Evolutionary conservation across 2,797 vertebrate species (phyloP).

Genomic region (Geotrypetes seraphini): DNA sequence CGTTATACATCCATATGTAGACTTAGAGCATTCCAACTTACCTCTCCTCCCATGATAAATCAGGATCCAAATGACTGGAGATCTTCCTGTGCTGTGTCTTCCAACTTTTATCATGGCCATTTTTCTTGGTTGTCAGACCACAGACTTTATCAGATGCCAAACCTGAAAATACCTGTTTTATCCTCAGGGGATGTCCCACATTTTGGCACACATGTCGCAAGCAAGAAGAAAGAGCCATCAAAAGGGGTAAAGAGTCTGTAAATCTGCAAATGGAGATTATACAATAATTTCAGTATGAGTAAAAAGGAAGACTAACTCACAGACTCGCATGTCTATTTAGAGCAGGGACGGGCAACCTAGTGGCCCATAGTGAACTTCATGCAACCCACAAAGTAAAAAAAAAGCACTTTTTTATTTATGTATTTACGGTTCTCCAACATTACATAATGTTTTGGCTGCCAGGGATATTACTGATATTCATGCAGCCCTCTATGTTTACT

Average conservation of each 20-base stretch:
- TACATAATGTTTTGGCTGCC: too few species aligned
- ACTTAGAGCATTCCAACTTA: neutral
- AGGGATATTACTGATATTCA: too few species aligned
- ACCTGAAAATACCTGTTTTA: neutral
- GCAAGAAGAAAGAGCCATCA: constrained; percentile 3
- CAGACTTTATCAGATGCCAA: neutral
- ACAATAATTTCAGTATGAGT: too few species aligned
- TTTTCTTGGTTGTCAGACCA: neutral
- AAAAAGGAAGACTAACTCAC: too few species aligned
- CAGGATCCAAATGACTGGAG: neutral
- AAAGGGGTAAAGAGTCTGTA: neutral
- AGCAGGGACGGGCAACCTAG: too few species aligned
- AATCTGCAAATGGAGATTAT: too few species aligned
- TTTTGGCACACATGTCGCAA: neutral
- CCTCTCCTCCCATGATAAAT: constrained; percentile 35
- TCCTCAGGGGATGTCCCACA: neutral
- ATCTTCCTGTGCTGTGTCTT: neutral
- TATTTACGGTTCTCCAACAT: too few species aligned
- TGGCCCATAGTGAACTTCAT: too few species aligned
- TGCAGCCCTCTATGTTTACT: too few species aligned
- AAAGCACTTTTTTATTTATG: too few species aligned
- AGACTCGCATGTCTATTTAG: too few species aligned
- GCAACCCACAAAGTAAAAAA: too few species aligned
- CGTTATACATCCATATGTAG: neutral
- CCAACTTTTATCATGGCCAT: neutral